Evolutionary conservation across 2,797 vertebrate genomes (phyloP).

Genomic region (Rallus crepitans): DNA sequence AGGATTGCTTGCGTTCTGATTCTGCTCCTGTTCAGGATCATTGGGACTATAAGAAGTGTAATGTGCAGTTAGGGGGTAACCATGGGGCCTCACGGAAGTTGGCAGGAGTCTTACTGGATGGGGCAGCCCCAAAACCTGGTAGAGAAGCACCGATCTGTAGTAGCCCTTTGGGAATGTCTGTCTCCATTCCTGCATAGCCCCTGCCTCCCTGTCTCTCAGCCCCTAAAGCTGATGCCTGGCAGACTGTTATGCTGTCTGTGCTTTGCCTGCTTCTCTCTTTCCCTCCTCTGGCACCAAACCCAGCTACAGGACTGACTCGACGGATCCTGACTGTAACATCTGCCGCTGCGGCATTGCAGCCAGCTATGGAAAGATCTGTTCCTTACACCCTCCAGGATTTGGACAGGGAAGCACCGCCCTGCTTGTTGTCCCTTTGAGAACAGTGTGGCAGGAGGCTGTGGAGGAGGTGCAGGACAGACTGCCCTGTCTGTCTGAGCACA

Average conservation of each 20-base stretch:
- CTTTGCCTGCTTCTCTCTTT: not conserved
- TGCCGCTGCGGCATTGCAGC: not conserved
- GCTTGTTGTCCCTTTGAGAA: not conserved
- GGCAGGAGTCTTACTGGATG: not conserved
- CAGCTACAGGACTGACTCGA: rapidly evolving
- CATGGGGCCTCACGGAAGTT: not conserved
- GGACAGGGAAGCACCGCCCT: not conserved
- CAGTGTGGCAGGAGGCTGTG: not conserved
- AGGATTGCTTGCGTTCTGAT: not conserved
- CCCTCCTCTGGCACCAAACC: not conserved
- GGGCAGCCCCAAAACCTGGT: not conserved
- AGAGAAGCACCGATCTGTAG: not conserved
- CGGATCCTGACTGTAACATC: not conserved
- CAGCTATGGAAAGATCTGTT: not conserved
- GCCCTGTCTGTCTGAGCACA: not conserved
- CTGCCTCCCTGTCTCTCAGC: not conserved
- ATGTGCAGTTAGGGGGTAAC: not conserved
- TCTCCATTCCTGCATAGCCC: not conserved
- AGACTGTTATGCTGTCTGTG: not conserved
- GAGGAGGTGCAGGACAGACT: not conserved
- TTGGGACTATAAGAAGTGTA: not conserved
- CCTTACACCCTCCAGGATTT: not conserved
- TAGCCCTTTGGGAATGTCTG: not conserved
- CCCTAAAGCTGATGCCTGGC: not conserved
- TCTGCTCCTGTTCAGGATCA: not conserved